Evolutionary conservation across 2,113 vertebrate species (phyloP).

Genomic region (Caranx melampygus): DNA sequence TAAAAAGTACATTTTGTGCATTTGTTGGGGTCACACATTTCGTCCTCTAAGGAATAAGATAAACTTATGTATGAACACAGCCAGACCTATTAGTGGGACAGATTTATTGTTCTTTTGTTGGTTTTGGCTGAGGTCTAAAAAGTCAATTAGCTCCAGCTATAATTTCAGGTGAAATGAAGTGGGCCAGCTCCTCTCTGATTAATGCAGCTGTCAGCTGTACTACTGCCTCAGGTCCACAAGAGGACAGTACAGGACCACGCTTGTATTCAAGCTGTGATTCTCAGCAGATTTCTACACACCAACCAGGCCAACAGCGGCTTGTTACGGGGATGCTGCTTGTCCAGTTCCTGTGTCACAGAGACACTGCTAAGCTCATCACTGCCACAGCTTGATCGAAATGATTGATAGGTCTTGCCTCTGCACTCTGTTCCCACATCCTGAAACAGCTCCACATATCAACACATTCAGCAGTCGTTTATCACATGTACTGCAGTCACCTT

Average conservation of each 20-base stretch:
- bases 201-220: conserved; percentile 20
- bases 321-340: neutral
- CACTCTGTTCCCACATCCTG: neutral
- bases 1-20: no score
- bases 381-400: neutral
- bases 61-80: neutral
- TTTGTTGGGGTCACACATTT: no score
- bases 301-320: neutral
- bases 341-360: neutral
- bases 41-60: no score
- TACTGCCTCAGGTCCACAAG: conserved; percentile 60
- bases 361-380: neutral
- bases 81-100: neutral
- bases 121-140: neutral
- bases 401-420: neutral
- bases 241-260: conserved; percentile 49
- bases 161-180: neutral
- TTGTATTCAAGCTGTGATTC: neutral
- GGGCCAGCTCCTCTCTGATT: neutral
- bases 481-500: neutral
- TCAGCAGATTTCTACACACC: neutral
- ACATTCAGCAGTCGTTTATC: neutral
- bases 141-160: neutral
- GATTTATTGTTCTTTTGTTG: neutral
- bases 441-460: neutral